Conservation (phyloP, 2,113 vertebrate species). For the Gracilinanus agilis region DNA sequence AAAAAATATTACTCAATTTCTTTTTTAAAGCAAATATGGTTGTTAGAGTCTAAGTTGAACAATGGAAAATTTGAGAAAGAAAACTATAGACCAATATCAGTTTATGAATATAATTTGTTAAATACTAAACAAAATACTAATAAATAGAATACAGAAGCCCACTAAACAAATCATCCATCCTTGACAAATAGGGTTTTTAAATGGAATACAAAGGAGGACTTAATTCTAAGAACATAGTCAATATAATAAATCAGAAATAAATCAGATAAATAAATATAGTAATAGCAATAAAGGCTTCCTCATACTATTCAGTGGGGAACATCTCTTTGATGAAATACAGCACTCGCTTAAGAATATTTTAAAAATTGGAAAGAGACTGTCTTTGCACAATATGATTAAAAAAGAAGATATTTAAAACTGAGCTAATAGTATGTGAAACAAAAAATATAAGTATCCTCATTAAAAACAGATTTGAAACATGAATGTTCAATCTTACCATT, state of each 20-base stretch:
- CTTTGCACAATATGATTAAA: neutral
- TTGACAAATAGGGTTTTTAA: neutral
- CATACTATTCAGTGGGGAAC: neutral
- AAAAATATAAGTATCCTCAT: neutral
- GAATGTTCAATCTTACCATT: neutral
- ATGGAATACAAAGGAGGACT: neutral
- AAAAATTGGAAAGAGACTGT: neutral
- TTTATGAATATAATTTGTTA: neutral
- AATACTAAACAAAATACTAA: neutral
- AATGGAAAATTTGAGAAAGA: neutral
- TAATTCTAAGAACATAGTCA: neutral
- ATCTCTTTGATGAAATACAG: neutral
- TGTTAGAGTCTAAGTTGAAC: neutral
- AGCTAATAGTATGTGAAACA: neutral
- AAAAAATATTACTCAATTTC: neutral
- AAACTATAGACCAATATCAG: neutral
- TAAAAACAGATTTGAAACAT: neutral
- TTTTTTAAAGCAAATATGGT: neutral
- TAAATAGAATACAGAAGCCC: neutral
- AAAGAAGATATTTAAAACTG: neutral
- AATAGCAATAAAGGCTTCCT: neutral
- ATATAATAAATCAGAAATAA: neutral
- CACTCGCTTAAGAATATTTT: neutral
- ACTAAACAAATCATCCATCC: neutral
- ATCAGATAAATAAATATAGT: neutral